phyloP scores from a whole-genome alignment of 2,797 vertebrate genomes.

The Anolis apletophallus region DNA sequence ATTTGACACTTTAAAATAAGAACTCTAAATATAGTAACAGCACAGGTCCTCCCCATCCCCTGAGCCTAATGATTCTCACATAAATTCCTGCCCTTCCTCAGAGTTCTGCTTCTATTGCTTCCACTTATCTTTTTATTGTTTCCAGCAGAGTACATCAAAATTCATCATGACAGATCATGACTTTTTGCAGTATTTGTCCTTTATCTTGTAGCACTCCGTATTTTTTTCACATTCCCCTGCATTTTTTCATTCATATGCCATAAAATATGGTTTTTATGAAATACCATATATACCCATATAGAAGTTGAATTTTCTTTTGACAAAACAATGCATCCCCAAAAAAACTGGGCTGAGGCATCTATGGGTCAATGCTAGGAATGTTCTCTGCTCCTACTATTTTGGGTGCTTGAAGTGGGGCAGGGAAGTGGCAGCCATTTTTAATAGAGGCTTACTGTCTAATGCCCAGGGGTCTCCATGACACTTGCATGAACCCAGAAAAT shows the following conservation, averaged over 20 bases:
- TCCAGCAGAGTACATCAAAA: slow-evolving; percentile 5
- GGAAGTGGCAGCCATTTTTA: too few species aligned
- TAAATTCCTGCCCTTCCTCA: background rate
- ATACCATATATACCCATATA: background rate
- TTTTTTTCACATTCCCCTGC: background rate
- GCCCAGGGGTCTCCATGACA: too few species aligned
- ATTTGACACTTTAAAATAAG: background rate
- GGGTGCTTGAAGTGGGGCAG: too few species aligned
- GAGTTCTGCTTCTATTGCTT: background rate
- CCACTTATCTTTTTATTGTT: slow-evolving; percentile 6
- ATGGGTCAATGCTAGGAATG: too few species aligned
- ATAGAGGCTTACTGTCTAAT: too few species aligned
- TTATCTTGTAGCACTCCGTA: background rate
- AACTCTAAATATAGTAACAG: background rate
- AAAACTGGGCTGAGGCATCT: too few species aligned
- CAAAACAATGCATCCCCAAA: too few species aligned
- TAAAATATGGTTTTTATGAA: background rate
- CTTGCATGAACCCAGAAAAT: too few species aligned
- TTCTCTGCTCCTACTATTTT: too few species aligned
- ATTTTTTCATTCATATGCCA: background rate
- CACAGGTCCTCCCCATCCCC: too few species aligned
- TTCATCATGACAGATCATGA: slow-evolving; percentile 6
- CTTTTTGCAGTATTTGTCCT: slow-evolving; percentile 9
- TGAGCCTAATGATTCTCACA: background rate
- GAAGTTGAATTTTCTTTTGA: too few species aligned